Percentiles rank a stretch among this genome's conserved stretches.
phyloP scores from a whole-genome alignment of 2,888 invertebrate species.

The Papilio protenor region DNA sequence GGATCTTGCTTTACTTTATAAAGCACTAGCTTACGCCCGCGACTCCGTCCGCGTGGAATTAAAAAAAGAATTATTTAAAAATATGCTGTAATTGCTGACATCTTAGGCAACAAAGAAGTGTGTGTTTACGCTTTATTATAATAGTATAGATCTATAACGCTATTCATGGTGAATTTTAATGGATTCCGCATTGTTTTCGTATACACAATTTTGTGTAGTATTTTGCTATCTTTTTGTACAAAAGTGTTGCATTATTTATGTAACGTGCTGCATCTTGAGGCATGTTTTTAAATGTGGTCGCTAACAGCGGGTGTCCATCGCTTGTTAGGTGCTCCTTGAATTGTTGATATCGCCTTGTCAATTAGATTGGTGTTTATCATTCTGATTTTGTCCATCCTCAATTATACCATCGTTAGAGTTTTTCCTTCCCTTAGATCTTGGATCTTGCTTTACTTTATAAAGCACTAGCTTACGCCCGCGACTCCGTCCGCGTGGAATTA shows the following conservation, averaged over 20 bases:
- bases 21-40: too few species aligned
- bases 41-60: too few species aligned
- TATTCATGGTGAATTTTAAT: too few species aligned
- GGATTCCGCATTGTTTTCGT: neutral
- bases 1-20: too few species aligned
- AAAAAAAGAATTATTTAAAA: too few species aligned
- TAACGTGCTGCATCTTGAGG: constrained; percentile 51
- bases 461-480: too few species aligned
- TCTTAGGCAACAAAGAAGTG: too few species aligned
- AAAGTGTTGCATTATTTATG: constrained; percentile 40
- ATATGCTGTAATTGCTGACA: too few species aligned
- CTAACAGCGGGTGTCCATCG: constrained; percentile 44
- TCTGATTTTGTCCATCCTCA: constrained; percentile 32
- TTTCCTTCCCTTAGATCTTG: constrained; percentile 17
- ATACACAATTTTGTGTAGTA: neutral
- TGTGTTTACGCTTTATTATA: too few species aligned
- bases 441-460: too few species aligned
- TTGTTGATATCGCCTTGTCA: constrained; percentile 27
- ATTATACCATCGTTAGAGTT: constrained; percentile 34
- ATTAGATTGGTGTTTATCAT: constrained; percentile 30
- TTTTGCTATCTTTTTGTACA: constrained; percentile 36
- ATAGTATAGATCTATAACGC: too few species aligned
- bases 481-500: too few species aligned
- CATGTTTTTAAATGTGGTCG: constrained; percentile 57
- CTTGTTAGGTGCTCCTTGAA: constrained; percentile 45